phyloP scores from a whole-genome alignment of 2,888 invertebrate species.

The Aricia artaxerxes region DNA sequence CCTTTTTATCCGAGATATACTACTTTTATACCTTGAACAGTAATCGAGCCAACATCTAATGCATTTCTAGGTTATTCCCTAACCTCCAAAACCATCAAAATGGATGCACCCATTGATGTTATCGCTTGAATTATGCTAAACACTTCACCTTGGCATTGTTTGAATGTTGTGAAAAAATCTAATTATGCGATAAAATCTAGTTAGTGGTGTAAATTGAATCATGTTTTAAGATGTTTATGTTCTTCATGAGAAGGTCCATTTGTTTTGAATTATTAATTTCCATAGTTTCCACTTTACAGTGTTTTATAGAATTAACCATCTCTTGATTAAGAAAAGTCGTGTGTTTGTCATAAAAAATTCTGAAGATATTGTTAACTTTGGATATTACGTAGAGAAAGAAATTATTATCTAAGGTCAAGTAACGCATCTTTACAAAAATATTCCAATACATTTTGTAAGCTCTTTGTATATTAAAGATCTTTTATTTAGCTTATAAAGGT shows the following conservation, averaged over 20 bases:
- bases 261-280: not conserved
- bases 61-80: not conserved
- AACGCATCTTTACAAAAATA: not conserved
- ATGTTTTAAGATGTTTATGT: not conserved
- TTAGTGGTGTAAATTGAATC: not conserved
- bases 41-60: not conserved
- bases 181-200: slow-evolving; percentile 14
- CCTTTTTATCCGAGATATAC: too few relatives aligned
- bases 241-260: not conserved
- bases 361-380: not conserved
- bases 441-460: not conserved
- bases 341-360: too few relatives aligned
- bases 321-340: too few relatives aligned
- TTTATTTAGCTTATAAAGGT: not conserved
- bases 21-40: not conserved
- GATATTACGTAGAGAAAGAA: not conserved
- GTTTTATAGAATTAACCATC: too few relatives aligned
- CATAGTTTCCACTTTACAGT: not conserved
- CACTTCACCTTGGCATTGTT: slow-evolving; percentile 16
- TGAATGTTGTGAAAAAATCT: slow-evolving; percentile 1
- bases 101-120: not conserved
- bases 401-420: not conserved
- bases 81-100: not conserved
- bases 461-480: not conserved
- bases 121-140: not conserved